Evolutionary conservation across 2,888 invertebrate genomes (phyloP).

Genomic region (Crematogaster levior): DNA sequence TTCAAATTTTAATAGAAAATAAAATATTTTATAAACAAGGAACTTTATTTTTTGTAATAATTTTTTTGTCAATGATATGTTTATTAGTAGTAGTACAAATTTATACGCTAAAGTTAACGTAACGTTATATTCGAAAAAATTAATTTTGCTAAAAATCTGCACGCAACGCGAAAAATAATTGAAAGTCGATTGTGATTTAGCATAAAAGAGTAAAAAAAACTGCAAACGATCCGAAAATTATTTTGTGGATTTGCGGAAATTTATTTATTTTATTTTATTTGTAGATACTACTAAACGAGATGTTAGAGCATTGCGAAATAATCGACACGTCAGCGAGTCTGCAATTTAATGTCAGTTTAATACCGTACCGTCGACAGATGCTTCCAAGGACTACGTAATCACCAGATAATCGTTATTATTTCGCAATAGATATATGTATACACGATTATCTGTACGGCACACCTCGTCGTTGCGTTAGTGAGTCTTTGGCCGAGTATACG

Average conservation of each 20-base stretch:
- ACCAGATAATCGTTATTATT: constrained; percentile 62
- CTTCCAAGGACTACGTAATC: constrained; percentile 65
- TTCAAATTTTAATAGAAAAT: neutral
- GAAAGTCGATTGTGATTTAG: neutral
- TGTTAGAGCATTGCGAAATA: constrained; percentile 23
- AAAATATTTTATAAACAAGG: neutral
- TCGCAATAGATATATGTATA: constrained; percentile 51
- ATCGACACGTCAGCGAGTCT: constrained; percentile 20
- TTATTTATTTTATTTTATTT: neutral
- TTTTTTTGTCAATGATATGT: neutral
- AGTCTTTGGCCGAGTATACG: constrained; percentile 28
- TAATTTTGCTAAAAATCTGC: neutral
- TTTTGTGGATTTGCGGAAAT: neutral
- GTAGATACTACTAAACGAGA: neutral
- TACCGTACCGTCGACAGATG: constrained; percentile 53
- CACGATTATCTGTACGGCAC: constrained; percentile 44
- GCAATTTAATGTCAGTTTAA: constrained; percentile 38
- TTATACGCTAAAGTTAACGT: neutral
- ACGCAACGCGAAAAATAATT: neutral
- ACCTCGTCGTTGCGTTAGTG: neutral
- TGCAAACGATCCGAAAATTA: neutral
- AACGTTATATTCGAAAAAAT: neutral
- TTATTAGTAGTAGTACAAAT: neutral
- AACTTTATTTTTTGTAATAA: neutral
- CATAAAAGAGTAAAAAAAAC: neutral